Conservation (phyloP, 2,888 invertebrate genomes). For the Acrobasis repandana region DNA sequence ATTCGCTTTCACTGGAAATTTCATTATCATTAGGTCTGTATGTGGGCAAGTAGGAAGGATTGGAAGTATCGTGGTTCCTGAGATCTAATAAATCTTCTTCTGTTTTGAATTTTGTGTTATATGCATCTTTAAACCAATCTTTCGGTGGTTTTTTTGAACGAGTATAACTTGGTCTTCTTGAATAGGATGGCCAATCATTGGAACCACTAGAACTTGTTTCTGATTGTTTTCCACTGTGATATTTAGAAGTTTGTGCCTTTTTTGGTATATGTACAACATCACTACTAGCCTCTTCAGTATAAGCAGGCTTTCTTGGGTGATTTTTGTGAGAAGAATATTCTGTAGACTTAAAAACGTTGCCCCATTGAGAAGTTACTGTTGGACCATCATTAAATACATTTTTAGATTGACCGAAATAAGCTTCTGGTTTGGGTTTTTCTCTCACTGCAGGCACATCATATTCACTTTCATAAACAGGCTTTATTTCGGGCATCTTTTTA, state of each 20-base stretch:
- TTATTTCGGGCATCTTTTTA: conserved; percentile 55
- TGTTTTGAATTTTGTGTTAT: conserved; percentile 62
- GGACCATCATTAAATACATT: conserved; percentile 54
- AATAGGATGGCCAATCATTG: conserved; percentile 41
- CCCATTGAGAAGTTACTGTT: conserved; percentile 61
- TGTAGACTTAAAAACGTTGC: conserved; percentile 57
- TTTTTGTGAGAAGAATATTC: conserved; percentile 55
- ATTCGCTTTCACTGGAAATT: conserved; percentile 58
- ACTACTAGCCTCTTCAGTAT: conserved; percentile 49
- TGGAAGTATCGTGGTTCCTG: conserved; percentile 69
- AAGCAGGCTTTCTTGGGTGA: conserved; percentile 51
- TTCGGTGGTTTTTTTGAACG: conserved; percentile 43
- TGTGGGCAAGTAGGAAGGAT: conserved; percentile 62
- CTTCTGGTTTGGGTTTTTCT: conserved; percentile 55
- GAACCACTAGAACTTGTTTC: conserved; percentile 50
- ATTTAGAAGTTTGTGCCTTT: conserved; percentile 48
- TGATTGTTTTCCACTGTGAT: conserved; percentile 46
- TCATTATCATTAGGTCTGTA: conserved; percentile 53
- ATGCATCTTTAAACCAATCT: conserved; percentile 62
- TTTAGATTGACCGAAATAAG: conserved; percentile 58
- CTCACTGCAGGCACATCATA: conserved; percentile 46
- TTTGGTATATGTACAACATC: conserved; percentile 70
- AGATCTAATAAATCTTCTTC: conserved; percentile 74
- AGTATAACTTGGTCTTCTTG: conserved; percentile 49
- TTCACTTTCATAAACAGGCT: conserved; percentile 53